Conservation (phyloP, 2,113 vertebrate species). For the Capricornis sumatraensis region DNA sequence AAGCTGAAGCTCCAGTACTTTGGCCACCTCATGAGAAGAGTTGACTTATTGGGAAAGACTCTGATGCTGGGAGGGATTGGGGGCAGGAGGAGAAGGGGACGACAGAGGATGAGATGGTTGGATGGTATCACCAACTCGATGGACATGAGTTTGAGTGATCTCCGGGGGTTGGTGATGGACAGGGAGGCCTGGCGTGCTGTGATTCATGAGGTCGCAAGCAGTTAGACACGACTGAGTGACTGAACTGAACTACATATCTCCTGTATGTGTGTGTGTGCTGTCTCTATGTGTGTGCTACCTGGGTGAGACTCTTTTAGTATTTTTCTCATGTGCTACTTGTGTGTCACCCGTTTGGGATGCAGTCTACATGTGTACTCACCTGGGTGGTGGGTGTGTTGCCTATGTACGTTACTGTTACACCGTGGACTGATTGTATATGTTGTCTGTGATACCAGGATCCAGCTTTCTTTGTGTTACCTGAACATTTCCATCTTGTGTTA, state of each 20-base stretch:
- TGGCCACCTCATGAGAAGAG: too few relatives aligned
- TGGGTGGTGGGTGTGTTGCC: neutral
- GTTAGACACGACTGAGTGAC: too few relatives aligned
- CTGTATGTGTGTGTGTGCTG: neutral
- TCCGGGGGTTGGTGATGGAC: too few relatives aligned
- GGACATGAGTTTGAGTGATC: too few relatives aligned
- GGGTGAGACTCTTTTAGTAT: too few relatives aligned
- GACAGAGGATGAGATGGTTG: too few relatives aligned
- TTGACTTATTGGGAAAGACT: too few relatives aligned
- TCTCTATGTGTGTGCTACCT: neutral
- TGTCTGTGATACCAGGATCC: neutral
- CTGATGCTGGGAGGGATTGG: too few relatives aligned
- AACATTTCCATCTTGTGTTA: neutral
- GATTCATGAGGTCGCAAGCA: rapidly evolving
- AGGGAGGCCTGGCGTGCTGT: too few relatives aligned
- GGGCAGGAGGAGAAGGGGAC: too few relatives aligned
- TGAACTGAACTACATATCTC: neutral
- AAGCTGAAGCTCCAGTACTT: too few relatives aligned
- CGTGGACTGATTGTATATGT: neutral
- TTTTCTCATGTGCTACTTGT: neutral
- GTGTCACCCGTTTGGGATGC: neutral
- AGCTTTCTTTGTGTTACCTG: neutral
- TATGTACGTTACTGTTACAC: neutral
- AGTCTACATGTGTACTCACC: neutral
- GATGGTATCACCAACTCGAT: rapidly evolving